These are phyloP conservation scores for Meteorus cinctellus DNA, from an alignment of 2,888 invertebrate species.

Conservation along the genomic window DNA sequence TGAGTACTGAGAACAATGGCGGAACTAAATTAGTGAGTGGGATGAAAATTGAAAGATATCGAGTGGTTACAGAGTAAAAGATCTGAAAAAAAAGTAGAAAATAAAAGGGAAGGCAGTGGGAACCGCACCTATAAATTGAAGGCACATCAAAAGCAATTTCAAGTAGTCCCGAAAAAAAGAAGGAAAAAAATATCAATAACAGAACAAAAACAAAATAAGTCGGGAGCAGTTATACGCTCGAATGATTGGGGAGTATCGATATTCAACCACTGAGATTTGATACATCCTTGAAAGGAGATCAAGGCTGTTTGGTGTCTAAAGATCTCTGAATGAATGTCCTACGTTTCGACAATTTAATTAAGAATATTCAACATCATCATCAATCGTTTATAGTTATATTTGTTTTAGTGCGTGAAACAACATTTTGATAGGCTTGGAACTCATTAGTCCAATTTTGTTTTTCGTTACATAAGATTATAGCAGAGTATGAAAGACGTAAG, in stretches of 20 bases:
- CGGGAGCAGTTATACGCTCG: constrained; percentile 17
- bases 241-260: constrained; percentile 28
- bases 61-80: constrained; percentile 36
- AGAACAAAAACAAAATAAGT: not conserved
- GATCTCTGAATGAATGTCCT: not conserved
- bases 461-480: too few species aligned
- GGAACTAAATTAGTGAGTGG: constrained; percentile 47
- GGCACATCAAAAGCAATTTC: constrained; percentile 30
- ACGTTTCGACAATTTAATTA: constrained; percentile 19
- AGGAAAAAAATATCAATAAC: not conserved
- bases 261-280: constrained; percentile 28
- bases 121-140: not conserved
- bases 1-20: constrained; percentile 48
- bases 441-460: too few species aligned
- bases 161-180: constrained; percentile 21
- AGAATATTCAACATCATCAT: not conserved
- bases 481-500: too few species aligned
- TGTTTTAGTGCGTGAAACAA: too few species aligned
- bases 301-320: constrained; percentile 11
- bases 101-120: not conserved
- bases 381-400: not conserved
- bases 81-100: not conserved
- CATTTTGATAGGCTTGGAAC: too few species aligned
- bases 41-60: constrained; percentile 46
- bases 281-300: constrained; percentile 27